Evolutionary conservation across 2,888 invertebrate species (phyloP), one percentile per base, ranked within the genome.

Genomic region (Malacosoma neustria): DNA sequence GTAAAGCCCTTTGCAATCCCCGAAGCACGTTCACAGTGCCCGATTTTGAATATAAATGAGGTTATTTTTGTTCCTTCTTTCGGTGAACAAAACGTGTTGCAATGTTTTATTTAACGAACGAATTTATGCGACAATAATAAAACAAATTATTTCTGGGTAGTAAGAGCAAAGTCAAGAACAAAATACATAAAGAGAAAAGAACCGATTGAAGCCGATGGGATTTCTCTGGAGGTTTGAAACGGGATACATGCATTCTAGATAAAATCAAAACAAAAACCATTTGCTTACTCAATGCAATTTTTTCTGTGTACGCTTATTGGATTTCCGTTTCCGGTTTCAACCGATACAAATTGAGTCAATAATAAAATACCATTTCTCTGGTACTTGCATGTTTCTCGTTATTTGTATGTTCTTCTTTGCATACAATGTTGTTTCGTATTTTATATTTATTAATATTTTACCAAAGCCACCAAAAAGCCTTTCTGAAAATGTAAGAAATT

Each of bases 21-120:
- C 32, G 33, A 14, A 31, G 5, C 35, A 33, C 30, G 32, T 38
- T 32, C 34, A 29, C 15, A 22, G 22, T 33, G 32, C 31, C 36
- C 29, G 41, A 57, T 53, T 58, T 60, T 54, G 63, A 62, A 62
- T 63, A 62, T 54, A 60, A 61, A 62, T 52, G 49, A 53, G 53
- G 47, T 48, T 44, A 61, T 59, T 57, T 46, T 54, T 54, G 39
- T 46, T 50, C 44, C 44, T 48, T 41, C 41, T 22, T 22, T 22
- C 22, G 22, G 39, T 34, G 35, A 38, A 49, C 49, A 41, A 36
- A 42, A 22, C 22, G 9, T 39, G 38, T 32, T 41, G 36, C 34
- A 37, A 40, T 51, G 46, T 54, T 50, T 58, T 58, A 56, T 54
- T 52, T 52, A 45, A 41, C 38, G 37, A 43, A 43, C 34, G 44